Percentiles rank a stretch among this genome's conserved stretches.
phyloP scores from a whole-genome alignment of 2,797 vertebrate genomes.

The Eospalax fontanierii region DNA sequence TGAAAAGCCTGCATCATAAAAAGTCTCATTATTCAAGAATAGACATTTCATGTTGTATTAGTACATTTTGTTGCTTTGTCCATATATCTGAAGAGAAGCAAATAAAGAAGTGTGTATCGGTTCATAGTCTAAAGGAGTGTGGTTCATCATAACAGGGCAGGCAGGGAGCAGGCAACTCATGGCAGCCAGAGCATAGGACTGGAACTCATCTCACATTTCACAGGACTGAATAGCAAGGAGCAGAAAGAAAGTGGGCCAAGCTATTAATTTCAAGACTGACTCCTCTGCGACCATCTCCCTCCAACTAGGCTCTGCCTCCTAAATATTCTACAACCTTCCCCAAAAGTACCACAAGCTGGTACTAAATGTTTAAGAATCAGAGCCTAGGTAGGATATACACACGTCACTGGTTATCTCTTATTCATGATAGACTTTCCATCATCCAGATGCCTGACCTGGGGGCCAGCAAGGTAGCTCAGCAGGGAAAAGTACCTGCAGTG shows the following conservation, averaged over 20 bases:
- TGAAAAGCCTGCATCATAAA: not conserved
- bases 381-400: not conserved
- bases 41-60: not conserved
- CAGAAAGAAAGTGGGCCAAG: too few species aligned
- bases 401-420: not conserved
- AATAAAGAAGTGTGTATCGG: not conserved
- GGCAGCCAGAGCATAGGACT: not conserved
- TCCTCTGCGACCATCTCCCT: not conserved
- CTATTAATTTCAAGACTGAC: not conserved
- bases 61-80: not conserved
- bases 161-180: accelerated
- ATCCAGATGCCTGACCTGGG: not conserved
- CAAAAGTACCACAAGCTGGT: not conserved
- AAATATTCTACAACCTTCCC: not conserved
- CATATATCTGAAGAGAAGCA: not conserved
- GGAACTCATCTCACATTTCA: not conserved
- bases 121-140: not conserved
- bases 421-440: not conserved
- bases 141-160: not conserved
- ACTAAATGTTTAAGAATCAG: not conserved
- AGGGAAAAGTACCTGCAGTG: too few species aligned
- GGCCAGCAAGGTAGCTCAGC: too few species aligned
- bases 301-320: not conserved
- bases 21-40: not conserved
- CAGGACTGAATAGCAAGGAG: not conserved